Base-by-base conservation (phyloP, 1,140 invertebrate genomes). In the Eriosoma lanigerum region DNA sequence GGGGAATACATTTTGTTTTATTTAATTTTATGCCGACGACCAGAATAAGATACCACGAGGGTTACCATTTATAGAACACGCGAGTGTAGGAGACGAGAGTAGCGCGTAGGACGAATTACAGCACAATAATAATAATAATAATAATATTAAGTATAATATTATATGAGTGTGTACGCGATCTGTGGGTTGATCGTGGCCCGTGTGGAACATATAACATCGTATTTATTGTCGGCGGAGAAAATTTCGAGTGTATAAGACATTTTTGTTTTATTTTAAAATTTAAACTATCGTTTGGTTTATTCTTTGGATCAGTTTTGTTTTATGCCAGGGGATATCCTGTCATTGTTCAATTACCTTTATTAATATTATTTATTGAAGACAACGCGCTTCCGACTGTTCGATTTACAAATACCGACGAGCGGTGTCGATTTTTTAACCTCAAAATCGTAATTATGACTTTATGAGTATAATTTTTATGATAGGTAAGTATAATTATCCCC, bases 61-160 rank as follows among this genome's bases (percentile, higher is more conserved):
- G 72, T 75, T 75, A 75, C 72, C 72, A 75, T 75, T 75, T 75
- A 75, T 75, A 75, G 72, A 75, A 54, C 52, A 9, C 12, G n/a
- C 68, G 15, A 38, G 72, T 75, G 72, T 75, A 75, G 72, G 72
- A 75, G 62, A 64, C 58, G 26, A 62, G 64, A 68, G 13, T 46
- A n/a, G n/a, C 48, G 70, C 26, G 70, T 73, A 48, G 70, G 70
- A 54, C 50, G 70, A 73, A 73, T 73, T 73, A 73, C 70, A 73
- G 50, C 70, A 54, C 19, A 64, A 29, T 19, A 62, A 17, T 8
- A 24, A n/a, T n/a, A n/a, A n/a, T n/a, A n/a, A n/a, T n/a, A n/a
- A n/a, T n/a, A 26, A 60, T 29, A 60, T 29, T n/a, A n/a, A n/a
- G n/a, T n/a, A n/a, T 60, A 26, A 60, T 19, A 32, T 32, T 70